Evolutionary conservation across 2,888 invertebrate species (phyloP), one percentile per base, ranked within the genome.

Genomic region (Hypena proboscidalis): DNA sequence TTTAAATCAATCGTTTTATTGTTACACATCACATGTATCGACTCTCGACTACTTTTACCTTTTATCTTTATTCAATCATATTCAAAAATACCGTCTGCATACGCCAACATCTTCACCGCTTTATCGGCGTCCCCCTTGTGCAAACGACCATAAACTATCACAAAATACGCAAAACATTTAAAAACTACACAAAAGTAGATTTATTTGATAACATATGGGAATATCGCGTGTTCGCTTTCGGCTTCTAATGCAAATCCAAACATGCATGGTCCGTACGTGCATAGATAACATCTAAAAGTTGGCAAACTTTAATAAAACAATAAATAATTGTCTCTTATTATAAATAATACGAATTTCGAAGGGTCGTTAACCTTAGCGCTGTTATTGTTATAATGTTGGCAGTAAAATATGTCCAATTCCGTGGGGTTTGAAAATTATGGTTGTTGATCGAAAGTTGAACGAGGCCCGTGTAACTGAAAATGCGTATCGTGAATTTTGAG

Each of bases 151-250:
- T 11, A 40, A 14, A 31, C 4, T n/a, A 11, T 8, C 2, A 19
- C n/a, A 26, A 27, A 33, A 26, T 27, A 27, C 32, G 22, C 27
- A 33, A 26, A 34, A 27, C 21, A 42, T 43, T 51, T 34, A 27
- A 50, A 55, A 49, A 47, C 30, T 50, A 33, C 32, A 44, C 27
- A 50, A 59, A 56, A 35, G 43, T 34, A 44, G 15, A 40, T 53
- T 63, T 45, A 49, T 58, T 50, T 36, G 44, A 26, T 47, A 41
- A 32, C 33, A 27, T 56, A 55, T 53, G 55, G 49, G 30, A 17
- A 47, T 21, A 25, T 73, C 66, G 74, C 74, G 70, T 74, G 75
- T 35, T 47, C 37, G 25, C 36, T 29, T 66, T 58, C 47, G 49
- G 9, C 67, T 68, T 58, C 52, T 19, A 45, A 60, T 71, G 60